phyloP scores from a whole-genome alignment of 1,140 invertebrate genomes.

The Daktulosphaira vitifoliae region DNA sequence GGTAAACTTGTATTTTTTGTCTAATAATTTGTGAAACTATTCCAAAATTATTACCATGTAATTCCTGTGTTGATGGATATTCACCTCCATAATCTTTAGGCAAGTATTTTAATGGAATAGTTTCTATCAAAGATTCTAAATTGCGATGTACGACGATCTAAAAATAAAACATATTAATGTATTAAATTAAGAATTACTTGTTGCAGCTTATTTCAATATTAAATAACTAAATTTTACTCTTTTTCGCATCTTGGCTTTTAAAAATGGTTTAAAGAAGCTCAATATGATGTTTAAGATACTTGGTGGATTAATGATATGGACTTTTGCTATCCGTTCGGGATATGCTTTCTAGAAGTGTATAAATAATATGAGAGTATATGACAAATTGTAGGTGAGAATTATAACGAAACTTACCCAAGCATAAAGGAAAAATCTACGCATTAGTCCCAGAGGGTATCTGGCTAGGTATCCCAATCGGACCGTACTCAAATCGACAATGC shows the following conservation, averaged over 20 bases:
- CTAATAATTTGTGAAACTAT: too few species aligned
- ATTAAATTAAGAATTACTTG: too few species aligned
- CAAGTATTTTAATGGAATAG: conserved; percentile 39
- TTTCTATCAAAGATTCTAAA: conserved; percentile 36
- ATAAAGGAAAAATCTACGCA: conserved; percentile 31
- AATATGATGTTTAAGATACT: conserved; percentile 49
- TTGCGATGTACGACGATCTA: conserved; percentile 41
- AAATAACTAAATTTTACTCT: conserved; percentile 45
- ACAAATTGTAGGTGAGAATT: background rate
- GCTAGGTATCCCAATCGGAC: conserved; percentile 22
- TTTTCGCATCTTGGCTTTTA: conserved; percentile 54
- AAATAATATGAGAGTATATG: background rate
- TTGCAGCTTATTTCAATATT: too few species aligned
- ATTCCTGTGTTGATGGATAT: conserved; percentile 34
- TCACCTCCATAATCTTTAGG: conserved; percentile 41
- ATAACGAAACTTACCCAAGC: conserved; percentile 31
- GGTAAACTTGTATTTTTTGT: too few species aligned
- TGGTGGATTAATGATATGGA: conserved; percentile 54
- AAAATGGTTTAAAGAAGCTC: conserved; percentile 49
- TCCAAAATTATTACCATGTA: conserved; percentile 36
- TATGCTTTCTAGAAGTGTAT: conserved; percentile 48
- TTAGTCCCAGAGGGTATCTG: conserved; percentile 16
- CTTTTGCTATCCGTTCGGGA: conserved; percentile 51
- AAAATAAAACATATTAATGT: background rate
- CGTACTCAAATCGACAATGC: conserved; percentile 8